Conservation (phyloP, 2,797 vertebrate species). For the Ambastaia sidthimunki region DNA sequence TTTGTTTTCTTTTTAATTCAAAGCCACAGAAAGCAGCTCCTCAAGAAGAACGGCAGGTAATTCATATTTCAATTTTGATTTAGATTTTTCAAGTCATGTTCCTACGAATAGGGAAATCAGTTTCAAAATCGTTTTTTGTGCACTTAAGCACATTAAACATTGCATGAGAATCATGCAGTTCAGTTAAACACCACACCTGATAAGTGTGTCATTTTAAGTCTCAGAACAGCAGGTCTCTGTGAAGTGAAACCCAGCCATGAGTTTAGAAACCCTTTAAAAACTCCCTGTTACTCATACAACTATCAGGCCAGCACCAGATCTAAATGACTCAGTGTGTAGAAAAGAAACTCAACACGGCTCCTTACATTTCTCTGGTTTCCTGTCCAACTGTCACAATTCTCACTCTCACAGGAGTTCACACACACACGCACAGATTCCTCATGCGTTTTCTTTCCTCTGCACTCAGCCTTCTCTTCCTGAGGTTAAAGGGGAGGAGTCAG, state of each 20-base stretch:
- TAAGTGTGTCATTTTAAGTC: not conserved
- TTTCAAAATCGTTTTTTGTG: not conserved
- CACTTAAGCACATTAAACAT: not conserved
- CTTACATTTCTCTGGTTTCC: constrained; percentile 79
- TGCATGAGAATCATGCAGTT: not conserved
- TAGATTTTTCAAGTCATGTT: not conserved
- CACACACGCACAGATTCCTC: constrained; percentile 20
- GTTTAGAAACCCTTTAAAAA: constrained; percentile 48
- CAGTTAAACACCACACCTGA: constrained; percentile 3
- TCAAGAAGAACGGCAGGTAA: constrained; percentile 62
- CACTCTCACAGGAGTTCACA: constrained; percentile 58
- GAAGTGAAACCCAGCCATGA: constrained; percentile 45
- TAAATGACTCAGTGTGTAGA: constrained; percentile 80
- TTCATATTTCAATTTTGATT: too few relatives aligned
- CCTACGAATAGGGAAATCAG: not conserved
- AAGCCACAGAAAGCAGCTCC: constrained; percentile 63
- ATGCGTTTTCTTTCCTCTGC: constrained; percentile 20
- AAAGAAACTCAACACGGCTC: constrained; percentile 77
- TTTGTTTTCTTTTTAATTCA: constrained; percentile 27
- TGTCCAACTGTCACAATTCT: constrained; percentile 76
- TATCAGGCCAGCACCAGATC: constrained; percentile 56
- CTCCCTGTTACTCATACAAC: constrained; percentile 58
- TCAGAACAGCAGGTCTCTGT: not conserved
- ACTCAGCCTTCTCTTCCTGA: constrained; percentile 66
- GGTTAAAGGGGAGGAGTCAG: constrained; percentile 69